Evolutionary conservation across 30 jellyfish, hydroid and myxozoan species (phyloP), one percentile per base, ranked within the genome.

Genomic region (Nemopilema nomurai): DNA sequence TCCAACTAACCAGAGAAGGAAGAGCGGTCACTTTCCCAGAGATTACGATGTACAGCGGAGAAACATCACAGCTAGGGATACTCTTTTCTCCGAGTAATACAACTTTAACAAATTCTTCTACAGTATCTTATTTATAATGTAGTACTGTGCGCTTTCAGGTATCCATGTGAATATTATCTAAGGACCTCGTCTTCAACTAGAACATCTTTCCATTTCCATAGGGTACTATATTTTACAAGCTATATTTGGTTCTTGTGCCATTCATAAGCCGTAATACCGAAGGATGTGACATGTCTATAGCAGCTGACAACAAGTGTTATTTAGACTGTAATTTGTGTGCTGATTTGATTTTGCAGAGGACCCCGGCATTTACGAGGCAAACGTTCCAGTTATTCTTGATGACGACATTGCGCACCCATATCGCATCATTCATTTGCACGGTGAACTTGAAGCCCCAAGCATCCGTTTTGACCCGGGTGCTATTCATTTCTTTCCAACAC

Each of bases 1-100:
- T 71, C 28, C 51, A 74, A n/a, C 1, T 75, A 18, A 30, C 82
- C 8, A 24, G 62, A 51, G 79, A 87, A 50, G 80, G 86, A 69
- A 80, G 83, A 4, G 28, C 24, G 33, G 24, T 74, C n/a, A 28
- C 62, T 41, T 65, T 87, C 49, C 89, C 96, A 1, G 62, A 83
- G 9, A 69, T 27, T 4, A 19, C 76, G 80, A 63, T 94, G 28
- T 90, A 84, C 53, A 79, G 99, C 79, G 99, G 99, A 18, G 97
- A 94, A 76, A 83, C 90, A 32, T 81, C 78, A 20, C 92, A 86
- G 19, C 83, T 89, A 26, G 92, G 95, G 31, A 79, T 89, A 8
- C 89, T 90, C 3, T 94, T 94, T 65, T 66, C 91, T 13, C 99
- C 99, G 50, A 77, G 99, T 94, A 83, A 41, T n/a, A n/a, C n/a